Percentiles rank a stretch among this genome's conserved stretches.
These are phyloP conservation scores for Eueides isabella DNA, from an alignment of 1,140 invertebrate species.

Conservation along the genomic window DNA sequence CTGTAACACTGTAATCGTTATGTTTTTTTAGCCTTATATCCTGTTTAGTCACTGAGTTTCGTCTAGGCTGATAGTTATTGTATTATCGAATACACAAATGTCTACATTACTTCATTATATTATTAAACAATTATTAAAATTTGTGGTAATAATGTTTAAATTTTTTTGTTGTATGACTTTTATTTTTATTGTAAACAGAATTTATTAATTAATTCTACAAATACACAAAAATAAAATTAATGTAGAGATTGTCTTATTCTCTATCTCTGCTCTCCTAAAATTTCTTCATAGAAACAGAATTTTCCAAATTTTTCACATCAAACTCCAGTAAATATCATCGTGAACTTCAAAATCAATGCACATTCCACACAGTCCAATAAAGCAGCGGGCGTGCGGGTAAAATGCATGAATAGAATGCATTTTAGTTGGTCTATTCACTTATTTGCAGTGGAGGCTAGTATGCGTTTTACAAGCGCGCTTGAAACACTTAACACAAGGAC, in stretches of 20 bases:
- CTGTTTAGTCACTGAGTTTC: constrained; percentile 33
- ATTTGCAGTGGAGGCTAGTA: constrained; percentile 5
- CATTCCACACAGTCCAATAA: background rate
- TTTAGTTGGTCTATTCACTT: constrained; percentile 14
- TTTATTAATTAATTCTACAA: too few species aligned
- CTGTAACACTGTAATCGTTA: constrained; percentile 20
- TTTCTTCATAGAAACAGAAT: background rate
- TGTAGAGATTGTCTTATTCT: too few species aligned
- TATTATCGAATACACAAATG: constrained; percentile 24
- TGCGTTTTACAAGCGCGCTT: constrained; percentile 5
- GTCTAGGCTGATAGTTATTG: constrained; percentile 33
- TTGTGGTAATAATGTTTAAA: too few species aligned
- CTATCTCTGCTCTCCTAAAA: background rate
- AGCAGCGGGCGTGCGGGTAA: background rate
- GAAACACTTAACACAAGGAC: constrained; percentile 1
- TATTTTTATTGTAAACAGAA: too few species aligned
- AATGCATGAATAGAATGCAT: constrained; percentile 5
- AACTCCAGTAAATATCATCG: background rate
- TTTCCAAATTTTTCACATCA: background rate
- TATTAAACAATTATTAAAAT: background rate
- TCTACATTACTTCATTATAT: constrained; percentile 15
- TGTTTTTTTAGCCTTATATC: constrained; percentile 26
- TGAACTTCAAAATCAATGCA: background rate
- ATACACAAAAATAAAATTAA: too few species aligned
- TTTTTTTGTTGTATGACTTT: too few species aligned